A percentile compares a stretch with the other conserved stretches of the same genome.
Evolutionary conservation across 2,888 invertebrate genomes (phyloP).

Genomic region (Heteromurus nitidus): DNA sequence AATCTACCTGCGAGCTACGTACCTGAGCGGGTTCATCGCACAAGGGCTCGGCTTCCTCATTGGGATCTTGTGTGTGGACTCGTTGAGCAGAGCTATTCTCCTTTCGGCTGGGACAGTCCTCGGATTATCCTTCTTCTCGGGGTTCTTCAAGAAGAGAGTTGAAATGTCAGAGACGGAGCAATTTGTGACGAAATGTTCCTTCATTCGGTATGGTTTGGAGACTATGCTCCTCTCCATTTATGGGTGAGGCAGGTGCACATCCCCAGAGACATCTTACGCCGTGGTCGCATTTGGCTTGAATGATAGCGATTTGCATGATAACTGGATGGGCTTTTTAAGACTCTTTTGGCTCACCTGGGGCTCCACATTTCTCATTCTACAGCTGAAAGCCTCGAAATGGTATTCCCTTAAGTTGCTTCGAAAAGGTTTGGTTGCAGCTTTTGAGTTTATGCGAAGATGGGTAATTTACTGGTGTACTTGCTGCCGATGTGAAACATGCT

Average conservation of each 20-base stretch:
- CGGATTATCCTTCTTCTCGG: conserved; percentile 48
- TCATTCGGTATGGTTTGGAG: conserved; percentile 56
- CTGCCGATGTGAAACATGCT: no score
- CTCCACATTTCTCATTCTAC: neutral
- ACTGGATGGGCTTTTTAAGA: conserved; percentile 1
- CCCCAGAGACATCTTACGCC: neutral
- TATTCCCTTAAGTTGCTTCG: neutral
- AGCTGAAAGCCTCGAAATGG: conserved; percentile 12
- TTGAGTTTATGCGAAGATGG: no score
- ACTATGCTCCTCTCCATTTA: conserved; percentile 38
- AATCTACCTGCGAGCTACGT: conserved; percentile 20
- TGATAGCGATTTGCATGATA: neutral
- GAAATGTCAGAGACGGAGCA: conserved; percentile 29
- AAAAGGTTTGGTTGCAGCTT: neutral
- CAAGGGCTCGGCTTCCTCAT: conserved; percentile 61
- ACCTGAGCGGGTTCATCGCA: conserved; percentile 47
- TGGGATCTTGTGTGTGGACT: conserved; percentile 59
- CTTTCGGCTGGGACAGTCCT: conserved; percentile 44
- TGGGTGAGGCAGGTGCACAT: conserved; percentile 36
- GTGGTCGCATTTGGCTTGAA: neutral
- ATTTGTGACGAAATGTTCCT: conserved; percentile 40
- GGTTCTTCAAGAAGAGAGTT: conserved; percentile 51
- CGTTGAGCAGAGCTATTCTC: conserved; percentile 43
- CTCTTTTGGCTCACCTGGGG: conserved; percentile 1
- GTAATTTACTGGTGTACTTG: no score